phyloP scores from a whole-genome alignment of 1,140 invertebrate genomes.

The Bathynomus jamesi region DNA sequence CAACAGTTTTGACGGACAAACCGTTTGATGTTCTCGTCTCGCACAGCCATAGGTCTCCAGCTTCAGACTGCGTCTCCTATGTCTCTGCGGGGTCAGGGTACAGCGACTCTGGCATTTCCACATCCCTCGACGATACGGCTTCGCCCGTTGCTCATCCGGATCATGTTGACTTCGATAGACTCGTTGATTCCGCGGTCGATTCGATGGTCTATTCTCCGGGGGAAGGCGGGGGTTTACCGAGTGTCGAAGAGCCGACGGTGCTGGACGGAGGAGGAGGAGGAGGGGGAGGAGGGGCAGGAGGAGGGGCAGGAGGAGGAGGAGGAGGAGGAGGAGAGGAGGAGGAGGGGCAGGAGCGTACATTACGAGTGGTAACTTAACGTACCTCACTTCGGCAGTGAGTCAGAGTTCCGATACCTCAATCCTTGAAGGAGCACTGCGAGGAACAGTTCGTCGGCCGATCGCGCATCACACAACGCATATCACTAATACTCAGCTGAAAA shows the following conservation, averaged over 20 bases:
- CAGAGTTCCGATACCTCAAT: constrained; percentile 24
- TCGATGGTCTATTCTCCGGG: constrained; percentile 29
- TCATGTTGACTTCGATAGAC: constrained; percentile 28
- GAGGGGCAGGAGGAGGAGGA: not conserved
- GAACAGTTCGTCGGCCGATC: constrained; percentile 25
- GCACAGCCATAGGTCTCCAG: constrained; percentile 33
- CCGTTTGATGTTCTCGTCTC: constrained; percentile 33
- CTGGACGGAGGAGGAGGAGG: constrained; percentile 13
- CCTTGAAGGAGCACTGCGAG: constrained; percentile 35
- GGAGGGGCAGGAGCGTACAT: constrained; percentile 4
- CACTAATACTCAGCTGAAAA: constrained; percentile 7
- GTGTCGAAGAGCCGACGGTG: not conserved
- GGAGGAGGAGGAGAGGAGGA: constrained; percentile 7
- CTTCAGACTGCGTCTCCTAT: constrained; percentile 35
- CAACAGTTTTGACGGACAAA: constrained; percentile 32
- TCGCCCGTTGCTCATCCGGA: constrained; percentile 22
- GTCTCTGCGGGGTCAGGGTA: constrained; percentile 30
- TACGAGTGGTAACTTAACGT: constrained; percentile 9
- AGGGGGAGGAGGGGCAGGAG: not conserved
- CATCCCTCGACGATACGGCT: constrained; percentile 29
- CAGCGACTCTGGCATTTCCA: constrained; percentile 35
- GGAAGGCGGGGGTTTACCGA: not conserved
- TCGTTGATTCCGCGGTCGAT: constrained; percentile 32
- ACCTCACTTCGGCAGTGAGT: constrained; percentile 11
- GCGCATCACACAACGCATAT: constrained; percentile 7